Evolutionary conservation across 2,888 invertebrate genomes (phyloP).

Genomic region (Cartodere bifasciata): DNA sequence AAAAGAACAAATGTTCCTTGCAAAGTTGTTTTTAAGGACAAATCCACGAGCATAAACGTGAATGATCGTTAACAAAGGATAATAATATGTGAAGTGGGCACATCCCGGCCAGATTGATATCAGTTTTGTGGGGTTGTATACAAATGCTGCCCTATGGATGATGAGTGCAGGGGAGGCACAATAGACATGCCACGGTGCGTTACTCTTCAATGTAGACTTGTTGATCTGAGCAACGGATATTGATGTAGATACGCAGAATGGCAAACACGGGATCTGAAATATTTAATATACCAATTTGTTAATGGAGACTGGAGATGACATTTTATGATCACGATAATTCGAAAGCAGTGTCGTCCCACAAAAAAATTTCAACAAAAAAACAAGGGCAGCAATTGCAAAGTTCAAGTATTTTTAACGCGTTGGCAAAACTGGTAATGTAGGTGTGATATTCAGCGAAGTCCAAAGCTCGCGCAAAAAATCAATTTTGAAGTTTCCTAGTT

Average conservation of each 20-base stretch:
- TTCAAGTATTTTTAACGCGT: too few species aligned
- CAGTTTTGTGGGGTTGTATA: slow-evolving; percentile 29
- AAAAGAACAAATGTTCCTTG: slow-evolving; percentile 9
- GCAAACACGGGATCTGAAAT: slow-evolving; percentile 22
- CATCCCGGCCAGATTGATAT: slow-evolving; percentile 20
- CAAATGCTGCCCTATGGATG: slow-evolving; percentile 25
- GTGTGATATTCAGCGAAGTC: too few species aligned
- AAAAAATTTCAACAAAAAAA: too few species aligned
- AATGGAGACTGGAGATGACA: slow-evolving; percentile 20
- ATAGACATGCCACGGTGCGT: slow-evolving; percentile 28
- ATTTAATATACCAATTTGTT: slow-evolving; percentile 32
- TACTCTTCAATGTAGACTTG: slow-evolving; percentile 31
- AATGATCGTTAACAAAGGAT: slow-evolving; percentile 8
- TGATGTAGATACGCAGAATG: slow-evolving; percentile 21
- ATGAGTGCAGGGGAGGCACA: slow-evolving; percentile 26
- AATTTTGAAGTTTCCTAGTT: too few species aligned
- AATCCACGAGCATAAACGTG: slow-evolving; percentile 9
- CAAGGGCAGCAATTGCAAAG: too few species aligned
- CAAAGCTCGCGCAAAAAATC: too few species aligned
- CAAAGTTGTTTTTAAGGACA: slow-evolving; percentile 10
- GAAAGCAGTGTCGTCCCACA: too few species aligned
- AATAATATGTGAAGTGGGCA: too few species aligned
- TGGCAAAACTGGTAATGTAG: too few species aligned
- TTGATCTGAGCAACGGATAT: slow-evolving; percentile 33
- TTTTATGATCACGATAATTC: too few species aligned